These are phyloP conservation scores for Rhadina sibilatrix DNA, from an alignment of 2,113 vertebrate genomes.

Conservation along the genomic window DNA sequence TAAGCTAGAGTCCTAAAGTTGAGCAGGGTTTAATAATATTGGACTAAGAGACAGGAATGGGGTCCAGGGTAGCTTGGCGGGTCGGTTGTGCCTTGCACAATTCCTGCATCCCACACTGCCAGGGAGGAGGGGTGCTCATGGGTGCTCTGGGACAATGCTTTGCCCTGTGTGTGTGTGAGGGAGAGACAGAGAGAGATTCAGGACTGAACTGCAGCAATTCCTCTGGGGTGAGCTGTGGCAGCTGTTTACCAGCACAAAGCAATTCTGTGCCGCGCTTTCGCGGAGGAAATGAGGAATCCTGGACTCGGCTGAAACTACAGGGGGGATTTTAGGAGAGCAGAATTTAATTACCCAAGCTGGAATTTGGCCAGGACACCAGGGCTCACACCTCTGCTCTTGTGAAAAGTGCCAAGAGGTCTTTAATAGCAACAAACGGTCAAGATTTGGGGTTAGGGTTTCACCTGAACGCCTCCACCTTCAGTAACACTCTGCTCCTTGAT, in stretches of 20 bases:
- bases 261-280: constrained; percentile 40
- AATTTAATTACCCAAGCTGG: constrained; percentile 69
- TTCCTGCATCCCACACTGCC: neutral
- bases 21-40: neutral
- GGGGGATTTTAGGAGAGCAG: constrained; percentile 60
- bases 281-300: constrained; percentile 66
- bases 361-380: constrained; percentile 62
- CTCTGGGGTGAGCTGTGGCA: constrained; percentile 59
- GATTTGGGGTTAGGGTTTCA: neutral
- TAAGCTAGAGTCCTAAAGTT: neutral
- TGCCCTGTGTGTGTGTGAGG: neutral
- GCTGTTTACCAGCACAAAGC: constrained; percentile 67
- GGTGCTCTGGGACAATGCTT: neutral
- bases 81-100: neutral
- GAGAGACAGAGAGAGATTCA: neutral
- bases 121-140: neutral
- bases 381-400: constrained; percentile 58
- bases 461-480: fast-evolving
- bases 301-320: constrained; percentile 38
- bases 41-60: neutral
- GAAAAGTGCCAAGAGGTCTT: constrained; percentile 43
- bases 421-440: constrained; percentile 18
- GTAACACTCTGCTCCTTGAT: neutral
- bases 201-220: constrained; percentile 12
- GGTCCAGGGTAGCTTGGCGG: neutral